These are phyloP conservation scores for Drosophila acutilabella DNA, from an alignment of 2,888 invertebrate genomes.

Conservation along the genomic window DNA sequence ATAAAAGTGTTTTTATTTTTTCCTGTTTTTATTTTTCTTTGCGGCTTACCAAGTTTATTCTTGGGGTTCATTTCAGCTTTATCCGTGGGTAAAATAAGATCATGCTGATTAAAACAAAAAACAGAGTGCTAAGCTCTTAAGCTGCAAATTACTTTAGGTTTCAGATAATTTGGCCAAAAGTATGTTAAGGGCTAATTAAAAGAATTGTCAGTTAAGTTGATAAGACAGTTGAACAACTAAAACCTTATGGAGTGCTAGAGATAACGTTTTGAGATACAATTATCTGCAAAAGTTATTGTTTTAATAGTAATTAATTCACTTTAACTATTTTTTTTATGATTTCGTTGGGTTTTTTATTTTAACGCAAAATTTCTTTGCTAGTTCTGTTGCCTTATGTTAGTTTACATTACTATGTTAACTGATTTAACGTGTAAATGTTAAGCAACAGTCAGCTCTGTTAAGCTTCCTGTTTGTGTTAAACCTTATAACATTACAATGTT, in stretches of 20 bases:
- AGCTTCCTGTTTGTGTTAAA: neutral
- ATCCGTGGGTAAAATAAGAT: slow-evolving; percentile 12
- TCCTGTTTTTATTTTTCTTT: neutral
- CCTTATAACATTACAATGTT: neutral
- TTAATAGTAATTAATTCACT: neutral
- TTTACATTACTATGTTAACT: neutral
- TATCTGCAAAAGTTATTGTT: neutral
- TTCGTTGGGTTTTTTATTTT: too few species aligned
- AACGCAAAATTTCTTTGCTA: neutral
- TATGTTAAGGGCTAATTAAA: slow-evolving; percentile 16
- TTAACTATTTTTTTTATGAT: neutral
- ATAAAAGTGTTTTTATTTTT: slow-evolving; percentile 1
- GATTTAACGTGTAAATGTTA: neutral
- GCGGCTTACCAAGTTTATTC: slow-evolving; percentile 10
- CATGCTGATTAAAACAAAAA: slow-evolving; percentile 19
- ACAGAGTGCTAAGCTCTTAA: slow-evolving; percentile 50
- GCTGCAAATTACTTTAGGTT: slow-evolving; percentile 23
- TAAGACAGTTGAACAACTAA: neutral
- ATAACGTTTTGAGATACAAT: neutral
- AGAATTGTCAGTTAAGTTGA: neutral
- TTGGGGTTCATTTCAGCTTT: too few species aligned
- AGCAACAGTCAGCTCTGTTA: neutral
- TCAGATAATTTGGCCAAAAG: slow-evolving; percentile 22
- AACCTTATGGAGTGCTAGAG: neutral
- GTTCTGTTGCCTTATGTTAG: neutral